phyloP scores from a whole-genome alignment of 2,797 vertebrate genomes.

The Synanceia verrucosa region DNA sequence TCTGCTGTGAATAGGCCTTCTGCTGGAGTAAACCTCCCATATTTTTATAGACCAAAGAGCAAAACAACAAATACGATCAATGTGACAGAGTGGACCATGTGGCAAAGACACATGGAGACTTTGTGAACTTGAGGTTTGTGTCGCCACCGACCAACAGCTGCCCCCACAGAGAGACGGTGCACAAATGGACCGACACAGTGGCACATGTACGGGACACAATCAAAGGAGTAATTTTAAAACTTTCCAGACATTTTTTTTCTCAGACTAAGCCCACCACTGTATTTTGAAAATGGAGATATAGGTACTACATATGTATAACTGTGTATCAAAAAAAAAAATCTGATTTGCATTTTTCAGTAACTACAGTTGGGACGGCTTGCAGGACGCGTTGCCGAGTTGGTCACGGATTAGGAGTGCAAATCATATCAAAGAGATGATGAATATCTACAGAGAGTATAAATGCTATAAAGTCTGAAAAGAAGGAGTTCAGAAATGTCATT shows the following conservation, averaged over 20 bases:
- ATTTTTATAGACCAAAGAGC: slow-evolving; percentile 99
- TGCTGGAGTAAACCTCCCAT: slow-evolving; percentile 91
- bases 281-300: slow-evolving; percentile 87
- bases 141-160: slow-evolving; percentile 30
- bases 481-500: slow-evolving; percentile 91
- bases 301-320: slow-evolving; percentile 82
- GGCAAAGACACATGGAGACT: slow-evolving; percentile 40
- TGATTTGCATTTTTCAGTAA: slow-evolving; percentile 91
- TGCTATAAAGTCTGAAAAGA: slow-evolving; percentile 80
- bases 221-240: slow-evolving; percentile 84
- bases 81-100: slow-evolving; percentile 49
- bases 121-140: slow-evolving; percentile 34
- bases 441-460: slow-evolving; percentile 63
- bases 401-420: slow-evolving; percentile 63
- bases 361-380: slow-evolving; percentile 87
- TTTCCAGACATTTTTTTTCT: slow-evolving; percentile 84
- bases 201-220: slow-evolving; percentile 61
- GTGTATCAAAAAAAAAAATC: slow-evolving; percentile 71
- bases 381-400: slow-evolving; percentile 85
- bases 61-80: slow-evolving; percentile 81
- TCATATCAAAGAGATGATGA: slow-evolving; percentile 58
- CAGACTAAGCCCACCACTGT: slow-evolving; percentile 91
- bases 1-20: slow-evolving; percentile 89
- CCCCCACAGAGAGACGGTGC: slow-evolving; percentile 37
- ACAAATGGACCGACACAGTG: slow-evolving; percentile 38